Conservation (phyloP, 2,113 vertebrate genomes). For the Siphamia tubifer region DNA sequence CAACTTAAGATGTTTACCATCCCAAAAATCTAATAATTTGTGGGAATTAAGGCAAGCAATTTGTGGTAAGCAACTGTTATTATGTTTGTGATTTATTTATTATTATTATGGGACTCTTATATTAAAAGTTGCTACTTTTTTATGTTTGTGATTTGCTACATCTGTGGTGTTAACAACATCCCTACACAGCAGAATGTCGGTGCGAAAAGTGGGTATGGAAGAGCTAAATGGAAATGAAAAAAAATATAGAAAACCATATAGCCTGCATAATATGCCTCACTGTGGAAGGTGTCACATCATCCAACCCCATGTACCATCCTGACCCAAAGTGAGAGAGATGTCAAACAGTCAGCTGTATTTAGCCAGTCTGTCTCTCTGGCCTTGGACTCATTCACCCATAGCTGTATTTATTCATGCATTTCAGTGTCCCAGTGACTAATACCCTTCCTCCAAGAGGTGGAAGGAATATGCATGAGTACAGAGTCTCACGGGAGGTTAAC, state of each 20-base stretch:
- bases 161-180: no score
- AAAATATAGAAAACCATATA: background rate
- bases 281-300: background rate
- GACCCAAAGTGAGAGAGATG: conserved; percentile 26
- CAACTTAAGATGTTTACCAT: no score
- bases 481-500: conserved; percentile 10
- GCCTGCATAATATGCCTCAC: background rate
- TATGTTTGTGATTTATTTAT: no score
- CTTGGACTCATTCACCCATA: conserved; percentile 35
- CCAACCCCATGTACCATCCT: background rate
- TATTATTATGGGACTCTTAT: no score
- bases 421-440: conserved; percentile 39
- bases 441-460: conserved; percentile 7
- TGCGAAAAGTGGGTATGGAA: background rate
- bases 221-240: conserved; percentile 13
- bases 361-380: conserved; percentile 26
- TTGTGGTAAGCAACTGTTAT: no score
- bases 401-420: conserved; percentile 47
- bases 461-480: conserved; percentile 35
- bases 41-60: no score
- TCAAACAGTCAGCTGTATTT: conserved; percentile 48
- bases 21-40: no score
- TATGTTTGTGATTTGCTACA: background rate
- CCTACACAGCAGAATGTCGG: background rate
- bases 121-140: no score